Base-by-base conservation (phyloP, 2,888 invertebrate genomes). In the Gortyna flavago region DNA sequence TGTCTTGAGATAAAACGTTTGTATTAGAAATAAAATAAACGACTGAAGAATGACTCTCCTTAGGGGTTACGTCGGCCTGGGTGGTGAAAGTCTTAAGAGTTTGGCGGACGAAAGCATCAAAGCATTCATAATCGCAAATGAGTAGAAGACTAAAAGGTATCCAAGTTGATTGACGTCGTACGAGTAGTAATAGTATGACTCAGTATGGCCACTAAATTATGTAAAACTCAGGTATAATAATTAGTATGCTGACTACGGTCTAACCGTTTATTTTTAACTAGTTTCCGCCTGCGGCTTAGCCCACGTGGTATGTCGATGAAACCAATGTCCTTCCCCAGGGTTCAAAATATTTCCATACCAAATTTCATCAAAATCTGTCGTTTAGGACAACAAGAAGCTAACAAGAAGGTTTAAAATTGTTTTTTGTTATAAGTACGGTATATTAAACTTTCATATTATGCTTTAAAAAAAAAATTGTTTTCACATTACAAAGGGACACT, bases 21-120 rank as follows among this genome's bases (percentile, higher is more conserved):
- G 93, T 93, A 92, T 93, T 91, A 90, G 80, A 93, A 93, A 94
- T 93, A 94, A 94, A 93, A 92, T 91, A 92, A 94, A 93, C 91
- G 94, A 91, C 89, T 90, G 87, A 90, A 88, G 89, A 91, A 93
- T 90, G 87, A 90, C 86, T 89, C 87, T 91, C 92, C 89, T 86
- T 79, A 87, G 92, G 90, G 88, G 85, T 75, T 73, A 77, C 77
- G 78, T 83, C 72, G 59, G n/a, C 69, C 5, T 25, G 62, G 66
- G 21, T 88, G 91, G 90, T 72, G 0, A n/a, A 90, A 91, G 88
- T 62, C 21, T 77, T 25, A 48, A 57, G 51, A 48, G 11, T 1
- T 44, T 8, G 0, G 66, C 13, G 3, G 41, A 18, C 25, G 0
- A 25, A 57, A 57, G 18, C 54, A 25, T n/a, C 54, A 11, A n/a